These are phyloP conservation scores for Enoplosus armatus DNA, from an alignment of 2,797 vertebrate species.

Conservation along the genomic window DNA sequence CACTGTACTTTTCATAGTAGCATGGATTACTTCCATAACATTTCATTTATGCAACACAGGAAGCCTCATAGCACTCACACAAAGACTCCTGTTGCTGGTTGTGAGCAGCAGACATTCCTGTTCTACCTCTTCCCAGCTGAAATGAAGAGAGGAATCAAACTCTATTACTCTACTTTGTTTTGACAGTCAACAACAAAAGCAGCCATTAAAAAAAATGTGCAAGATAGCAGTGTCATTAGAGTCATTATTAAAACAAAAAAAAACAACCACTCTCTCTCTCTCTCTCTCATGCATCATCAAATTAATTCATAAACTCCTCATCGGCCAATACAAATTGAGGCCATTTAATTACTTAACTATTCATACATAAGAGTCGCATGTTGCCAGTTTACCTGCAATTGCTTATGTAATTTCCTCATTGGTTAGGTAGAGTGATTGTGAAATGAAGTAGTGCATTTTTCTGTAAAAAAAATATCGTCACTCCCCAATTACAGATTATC, in stretches of 20 bases:
- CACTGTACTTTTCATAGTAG: slow-evolving; percentile 10
- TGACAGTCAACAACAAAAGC: background rate
- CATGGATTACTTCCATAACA: slow-evolving; percentile 12
- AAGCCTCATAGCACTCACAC: background rate
- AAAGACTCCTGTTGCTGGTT: background rate
- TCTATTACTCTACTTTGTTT: background rate
- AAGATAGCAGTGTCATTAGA: background rate
- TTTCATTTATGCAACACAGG: slow-evolving; percentile 21
- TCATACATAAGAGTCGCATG: background rate
- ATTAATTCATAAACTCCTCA: background rate
- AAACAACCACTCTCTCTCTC: background rate
- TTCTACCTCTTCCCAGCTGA: background rate
- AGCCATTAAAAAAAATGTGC: background rate
- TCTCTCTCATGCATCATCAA: background rate
- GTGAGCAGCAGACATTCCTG: background rate
- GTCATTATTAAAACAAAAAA: background rate
- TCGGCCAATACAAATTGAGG: slow-evolving; percentile 11
- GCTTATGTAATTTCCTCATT: background rate
- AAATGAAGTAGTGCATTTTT: background rate
- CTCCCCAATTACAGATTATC: background rate
- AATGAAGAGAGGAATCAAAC: background rate
- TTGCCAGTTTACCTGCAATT: slow-evolving; percentile 1
- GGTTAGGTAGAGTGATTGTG: background rate
- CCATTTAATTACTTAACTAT: slow-evolving; percentile 6
- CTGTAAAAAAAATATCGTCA: background rate